A percentile compares a stretch with the other conserved stretches of the same genome.
These are phyloP conservation scores for Pachyuromys duprasi DNA, from an alignment of 2,797 vertebrate species.

Conservation along the genomic window DNA sequence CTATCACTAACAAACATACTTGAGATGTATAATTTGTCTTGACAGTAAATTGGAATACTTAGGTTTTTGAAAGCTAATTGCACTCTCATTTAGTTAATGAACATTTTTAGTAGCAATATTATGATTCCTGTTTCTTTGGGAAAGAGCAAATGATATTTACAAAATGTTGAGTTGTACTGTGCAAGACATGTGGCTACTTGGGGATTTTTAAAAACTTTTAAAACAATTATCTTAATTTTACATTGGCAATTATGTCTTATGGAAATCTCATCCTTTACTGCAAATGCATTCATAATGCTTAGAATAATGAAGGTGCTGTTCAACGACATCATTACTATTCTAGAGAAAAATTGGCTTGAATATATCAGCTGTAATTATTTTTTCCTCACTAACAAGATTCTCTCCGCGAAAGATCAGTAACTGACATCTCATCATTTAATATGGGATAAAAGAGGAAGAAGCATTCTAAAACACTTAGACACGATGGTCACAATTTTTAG, in stretches of 20 bases:
- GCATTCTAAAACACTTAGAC: background rate
- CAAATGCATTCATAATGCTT: background rate
- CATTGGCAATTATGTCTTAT: constrained; percentile 36
- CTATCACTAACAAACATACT: constrained; percentile 59
- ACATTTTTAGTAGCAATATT: constrained; percentile 76
- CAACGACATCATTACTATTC: background rate
- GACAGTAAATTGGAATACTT: constrained; percentile 62
- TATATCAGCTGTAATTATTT: background rate
- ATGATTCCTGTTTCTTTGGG: constrained; percentile 71
- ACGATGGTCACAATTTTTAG: background rate
- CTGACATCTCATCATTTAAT: background rate
- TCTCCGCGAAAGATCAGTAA: background rate
- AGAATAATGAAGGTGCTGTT: background rate
- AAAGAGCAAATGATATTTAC: constrained; percentile 65
- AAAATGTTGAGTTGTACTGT: constrained; percentile 55
- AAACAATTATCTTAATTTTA: constrained; percentile 20
- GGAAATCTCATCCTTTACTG: constrained; percentile 24
- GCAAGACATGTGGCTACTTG: constrained; percentile 57
- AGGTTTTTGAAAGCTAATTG: constrained; percentile 74
- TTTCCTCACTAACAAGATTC: background rate
- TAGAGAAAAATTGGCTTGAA: constrained; percentile 10
- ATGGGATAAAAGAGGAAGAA: rapidly evolving
- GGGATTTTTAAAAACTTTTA: constrained; percentile 38
- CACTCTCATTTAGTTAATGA: constrained; percentile 76
- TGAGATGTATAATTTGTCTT: constrained; percentile 69